These are phyloP conservation scores for Oriolus oriolus DNA, from an alignment of 2,113 vertebrate genomes.

Conservation along the genomic window DNA sequence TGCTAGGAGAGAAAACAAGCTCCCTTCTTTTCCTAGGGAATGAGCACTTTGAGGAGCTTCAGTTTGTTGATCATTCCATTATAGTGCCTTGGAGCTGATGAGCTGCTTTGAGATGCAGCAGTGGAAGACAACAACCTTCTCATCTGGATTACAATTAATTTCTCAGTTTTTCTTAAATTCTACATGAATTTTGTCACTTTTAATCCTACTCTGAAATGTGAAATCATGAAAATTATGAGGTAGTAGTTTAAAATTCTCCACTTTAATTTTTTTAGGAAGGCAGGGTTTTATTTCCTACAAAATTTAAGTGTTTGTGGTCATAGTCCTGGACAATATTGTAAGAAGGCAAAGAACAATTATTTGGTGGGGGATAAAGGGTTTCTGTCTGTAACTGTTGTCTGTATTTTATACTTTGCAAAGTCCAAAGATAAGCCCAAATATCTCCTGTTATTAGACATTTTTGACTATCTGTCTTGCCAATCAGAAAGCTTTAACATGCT, in stretches of 20 bases:
- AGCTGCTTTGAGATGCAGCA: neutral
- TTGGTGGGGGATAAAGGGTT: neutral
- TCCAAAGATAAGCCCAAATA: neutral
- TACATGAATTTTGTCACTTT: neutral
- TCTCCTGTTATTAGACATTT: neutral
- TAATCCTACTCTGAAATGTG: neutral
- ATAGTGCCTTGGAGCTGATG: neutral
- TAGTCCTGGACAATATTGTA: neutral
- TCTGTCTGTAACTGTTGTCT: neutral
- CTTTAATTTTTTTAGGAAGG: neutral
- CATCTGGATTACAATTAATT: neutral
- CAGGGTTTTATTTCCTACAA: neutral
- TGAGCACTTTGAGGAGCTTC: neutral
- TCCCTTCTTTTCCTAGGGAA: neutral
- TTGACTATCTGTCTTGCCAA: neutral
- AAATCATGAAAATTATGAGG: neutral
- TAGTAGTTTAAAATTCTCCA: neutral
- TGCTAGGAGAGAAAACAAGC: neutral
- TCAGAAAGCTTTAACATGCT: neutral
- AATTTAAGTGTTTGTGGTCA: neutral
- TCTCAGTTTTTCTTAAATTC: neutral
- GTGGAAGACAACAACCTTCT: neutral
- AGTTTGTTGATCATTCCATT: neutral
- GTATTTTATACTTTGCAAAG: neutral
- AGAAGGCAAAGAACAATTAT: neutral